Evolutionary conservation across 2,888 invertebrate species (phyloP).

Genomic region (Polylopha cassiicola): DNA sequence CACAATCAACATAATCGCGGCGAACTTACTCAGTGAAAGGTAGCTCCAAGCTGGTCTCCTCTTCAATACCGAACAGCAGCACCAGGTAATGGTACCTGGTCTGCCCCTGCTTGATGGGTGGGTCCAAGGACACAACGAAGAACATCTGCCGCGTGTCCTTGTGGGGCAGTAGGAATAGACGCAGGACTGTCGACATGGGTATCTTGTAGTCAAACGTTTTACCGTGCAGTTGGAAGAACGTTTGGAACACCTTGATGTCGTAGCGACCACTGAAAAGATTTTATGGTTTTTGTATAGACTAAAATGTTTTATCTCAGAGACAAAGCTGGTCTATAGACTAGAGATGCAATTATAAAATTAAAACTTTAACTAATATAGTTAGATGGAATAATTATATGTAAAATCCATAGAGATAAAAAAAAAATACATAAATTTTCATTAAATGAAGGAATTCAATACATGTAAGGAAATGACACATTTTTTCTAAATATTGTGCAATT

Average conservation of each 20-base stretch:
- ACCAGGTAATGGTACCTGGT: slow-evolving; percentile 98
- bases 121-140: slow-evolving; percentile 98
- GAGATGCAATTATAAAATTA: too few species aligned
- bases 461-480: too few species aligned
- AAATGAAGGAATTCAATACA: too few species aligned
- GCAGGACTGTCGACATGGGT: slow-evolving; percentile 96
- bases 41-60: slow-evolving; percentile 93
- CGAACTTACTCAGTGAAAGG: slow-evolving; percentile 90
- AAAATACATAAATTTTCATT: background rate
- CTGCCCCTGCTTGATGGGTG: slow-evolving; percentile 99
- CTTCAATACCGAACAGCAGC: slow-evolving; percentile 95
- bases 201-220: slow-evolving; percentile 99
- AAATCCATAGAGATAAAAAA: slow-evolving; percentile 3
- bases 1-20: background rate
- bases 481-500: slow-evolving; percentile 1
- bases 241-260: slow-evolving; percentile 95
- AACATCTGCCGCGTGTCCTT: slow-evolving; percentile 99
- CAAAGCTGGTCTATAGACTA: too few species aligned
- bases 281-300: too few species aligned
- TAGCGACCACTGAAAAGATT: slow-evolving; percentile 98
- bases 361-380: too few species aligned
- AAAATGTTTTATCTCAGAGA: too few species aligned
- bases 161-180: slow-evolving; percentile 96
- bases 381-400: background rate
- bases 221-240: slow-evolving; percentile 83